A percentile compares a stretch with the other conserved stretches of the same genome.
Evolutionary conservation across 2,888 invertebrate species (phyloP).

Genomic region (Agonopterix arenella): DNA sequence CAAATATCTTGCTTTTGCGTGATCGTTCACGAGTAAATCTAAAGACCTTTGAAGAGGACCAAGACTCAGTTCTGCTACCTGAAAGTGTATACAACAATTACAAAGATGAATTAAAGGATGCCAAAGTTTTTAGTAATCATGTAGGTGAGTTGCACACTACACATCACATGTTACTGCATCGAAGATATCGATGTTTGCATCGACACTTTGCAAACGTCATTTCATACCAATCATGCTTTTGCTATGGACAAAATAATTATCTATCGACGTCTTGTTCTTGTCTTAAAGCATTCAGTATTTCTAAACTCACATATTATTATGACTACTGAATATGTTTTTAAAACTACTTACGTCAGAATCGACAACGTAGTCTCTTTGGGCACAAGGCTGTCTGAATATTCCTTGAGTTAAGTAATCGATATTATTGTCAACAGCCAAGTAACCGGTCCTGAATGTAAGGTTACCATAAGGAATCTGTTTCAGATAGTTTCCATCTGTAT

Average conservation of each 20-base stretch:
- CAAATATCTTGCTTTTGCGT: slow-evolving; percentile 79
- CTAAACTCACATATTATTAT: no score
- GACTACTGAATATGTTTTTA: not conserved
- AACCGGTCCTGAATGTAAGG: slow-evolving; percentile 30
- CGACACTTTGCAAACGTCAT: no score
- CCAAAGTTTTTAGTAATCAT: no score
- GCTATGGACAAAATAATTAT: no score
- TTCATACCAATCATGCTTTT: no score
- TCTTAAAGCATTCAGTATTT: no score
- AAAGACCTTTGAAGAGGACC: slow-evolving; percentile 23
- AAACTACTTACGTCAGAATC: slow-evolving; percentile 1
- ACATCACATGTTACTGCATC: no score
- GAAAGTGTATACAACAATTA: not conserved
- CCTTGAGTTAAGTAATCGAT: slow-evolving; percentile 29
- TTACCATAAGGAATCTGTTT: slow-evolving; percentile 28
- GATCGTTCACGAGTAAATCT: slow-evolving; percentile 28
- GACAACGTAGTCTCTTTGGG: slow-evolving; percentile 8
- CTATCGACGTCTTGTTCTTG: no score
- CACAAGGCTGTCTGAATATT: slow-evolving; percentile 25
- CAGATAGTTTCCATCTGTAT: slow-evolving; percentile 23
- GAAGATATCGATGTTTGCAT: no score
- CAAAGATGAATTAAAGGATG: no score
- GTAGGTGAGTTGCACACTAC: no score
- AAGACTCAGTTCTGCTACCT: slow-evolving; percentile 25
- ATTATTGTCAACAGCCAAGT: slow-evolving; percentile 19